phyloP scores from a whole-genome alignment of 2,797 vertebrate species.

The Typhlichthys eigenmanni region DNA sequence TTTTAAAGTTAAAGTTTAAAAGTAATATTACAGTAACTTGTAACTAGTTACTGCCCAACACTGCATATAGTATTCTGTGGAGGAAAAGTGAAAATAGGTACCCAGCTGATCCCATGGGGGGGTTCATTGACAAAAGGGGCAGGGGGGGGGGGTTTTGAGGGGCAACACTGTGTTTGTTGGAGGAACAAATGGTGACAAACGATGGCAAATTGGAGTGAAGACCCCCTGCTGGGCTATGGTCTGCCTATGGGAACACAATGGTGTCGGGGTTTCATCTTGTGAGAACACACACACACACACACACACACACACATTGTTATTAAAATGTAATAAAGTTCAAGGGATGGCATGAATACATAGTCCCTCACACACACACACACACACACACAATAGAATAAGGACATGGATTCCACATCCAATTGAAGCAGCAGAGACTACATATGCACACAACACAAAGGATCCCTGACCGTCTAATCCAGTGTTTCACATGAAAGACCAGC shows the following conservation, averaged over 20 bases:
- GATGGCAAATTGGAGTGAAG: conserved; percentile 81
- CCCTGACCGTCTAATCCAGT: conserved; percentile 64
- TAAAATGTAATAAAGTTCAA: conserved; percentile 57
- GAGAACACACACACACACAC: conserved; percentile 44
- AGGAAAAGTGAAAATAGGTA: conserved; percentile 23
- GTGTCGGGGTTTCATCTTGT: conserved; percentile 51
- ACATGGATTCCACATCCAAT: conserved; percentile 26
- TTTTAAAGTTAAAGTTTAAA: too few species aligned
- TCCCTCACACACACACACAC: background rate
- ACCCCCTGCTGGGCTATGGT: conserved; percentile 73
- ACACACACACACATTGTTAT: conserved; percentile 53
- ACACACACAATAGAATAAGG: conserved; percentile 9
- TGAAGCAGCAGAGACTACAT: conserved; percentile 33
- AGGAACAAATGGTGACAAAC: conserved; percentile 79
- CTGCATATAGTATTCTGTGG: too few species aligned
- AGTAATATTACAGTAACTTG: too few species aligned
- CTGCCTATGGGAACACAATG: conserved; percentile 53
- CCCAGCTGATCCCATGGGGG: conserved; percentile 59
- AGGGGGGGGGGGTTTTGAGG: conserved; percentile 44
- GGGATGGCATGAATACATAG: conserved; percentile 50
- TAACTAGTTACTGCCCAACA: too few species aligned
- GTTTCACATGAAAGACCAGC: conserved; percentile 70
- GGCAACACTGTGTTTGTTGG: conserved; percentile 70
- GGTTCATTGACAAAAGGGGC: background rate
- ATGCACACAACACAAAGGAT: conserved; percentile 38